Evolutionary conservation across 1,140 invertebrate species (phyloP), one percentile per base, ranked within the genome.

Genomic region (Drosophila bocqueti): DNA sequence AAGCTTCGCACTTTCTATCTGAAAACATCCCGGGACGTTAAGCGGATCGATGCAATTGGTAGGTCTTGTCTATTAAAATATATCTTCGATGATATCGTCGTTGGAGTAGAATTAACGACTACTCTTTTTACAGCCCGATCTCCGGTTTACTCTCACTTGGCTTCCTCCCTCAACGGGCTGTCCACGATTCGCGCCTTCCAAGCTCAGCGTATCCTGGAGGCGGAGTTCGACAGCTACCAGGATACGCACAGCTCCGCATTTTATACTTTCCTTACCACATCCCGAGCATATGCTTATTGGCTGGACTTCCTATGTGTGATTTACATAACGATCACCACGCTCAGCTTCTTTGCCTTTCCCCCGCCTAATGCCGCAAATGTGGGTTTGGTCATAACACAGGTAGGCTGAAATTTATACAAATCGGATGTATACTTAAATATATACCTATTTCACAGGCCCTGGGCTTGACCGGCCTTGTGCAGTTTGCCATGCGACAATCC

Each of bases 41-140:
- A 98, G 93, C 95, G 97, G 64, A 94, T 98, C 68, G 98, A 99
- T 94, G 97, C 96, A 87, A 96, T 96, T 86, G 96, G 97, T 98
- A 94, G 96, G 95, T 34, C 9, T 34, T 34, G 31, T 34, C 31
- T 34, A 34, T 34, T 34, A 10, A 34, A 31, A 31, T 31, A 34
- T 34, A 1, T 34, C 1, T 0, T 34, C 9, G 31, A 34, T 34
- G 10, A 11, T 34, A 11, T 3, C 3, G 3, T 34, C 2, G 10
- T 11, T 3, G 9, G 5, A 34, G 10, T 10, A 11, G 10, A 34
- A 34, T 34, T 34, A 34, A 10, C 10, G 3, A 34, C 9, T 34
- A 11, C 34, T 34, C 3, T 11, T 34, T 34, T 11, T 10, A 11
- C 34, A 34, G 96, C 95, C 59, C 94, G 96, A 62, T 96, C 96